Evolutionary conservation across 2,888 invertebrate species (phyloP).

Genomic region (Parelbella ahira): DNA sequence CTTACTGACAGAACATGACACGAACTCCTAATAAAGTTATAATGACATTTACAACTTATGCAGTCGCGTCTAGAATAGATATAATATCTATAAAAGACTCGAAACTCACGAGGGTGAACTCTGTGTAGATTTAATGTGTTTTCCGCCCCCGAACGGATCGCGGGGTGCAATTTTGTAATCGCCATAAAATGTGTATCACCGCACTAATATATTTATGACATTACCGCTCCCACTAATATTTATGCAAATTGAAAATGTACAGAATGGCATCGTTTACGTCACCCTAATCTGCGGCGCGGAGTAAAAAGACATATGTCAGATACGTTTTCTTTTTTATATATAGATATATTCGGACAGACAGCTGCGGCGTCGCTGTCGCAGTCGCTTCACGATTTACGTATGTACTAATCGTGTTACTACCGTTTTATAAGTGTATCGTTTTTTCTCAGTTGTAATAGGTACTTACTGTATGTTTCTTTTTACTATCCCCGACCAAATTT

Average conservation of each 20-base stretch:
- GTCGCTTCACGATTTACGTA: no score
- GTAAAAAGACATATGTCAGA: constrained; percentile 58
- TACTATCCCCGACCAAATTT: no score
- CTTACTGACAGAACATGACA: no score
- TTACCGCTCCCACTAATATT: constrained; percentile 75
- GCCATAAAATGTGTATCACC: constrained; percentile 79
- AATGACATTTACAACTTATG: no score
- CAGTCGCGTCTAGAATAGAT: no score
- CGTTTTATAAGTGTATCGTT: no score
- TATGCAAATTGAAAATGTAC: constrained; percentile 80
- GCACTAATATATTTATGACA: constrained; percentile 78
- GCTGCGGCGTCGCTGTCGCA: constrained; percentile 1
- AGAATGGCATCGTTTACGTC: constrained; percentile 69
- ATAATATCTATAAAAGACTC: constrained; percentile 14
- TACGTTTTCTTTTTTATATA: constrained; percentile 39
- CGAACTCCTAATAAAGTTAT: no score
- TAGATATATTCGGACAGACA: constrained; percentile 27
- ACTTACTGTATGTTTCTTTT: no score
- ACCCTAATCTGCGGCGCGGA: constrained; percentile 61
- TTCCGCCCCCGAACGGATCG: constrained; percentile 50
- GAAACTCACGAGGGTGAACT: constrained; percentile 17
- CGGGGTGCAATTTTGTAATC: constrained; percentile 71
- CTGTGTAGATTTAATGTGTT: constrained; percentile 34
- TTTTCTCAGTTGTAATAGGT: no score
- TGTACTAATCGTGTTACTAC: no score